Base-by-base conservation (phyloP, 2,888 invertebrate genomes). In the Nasonovia ribisnigri region DNA sequence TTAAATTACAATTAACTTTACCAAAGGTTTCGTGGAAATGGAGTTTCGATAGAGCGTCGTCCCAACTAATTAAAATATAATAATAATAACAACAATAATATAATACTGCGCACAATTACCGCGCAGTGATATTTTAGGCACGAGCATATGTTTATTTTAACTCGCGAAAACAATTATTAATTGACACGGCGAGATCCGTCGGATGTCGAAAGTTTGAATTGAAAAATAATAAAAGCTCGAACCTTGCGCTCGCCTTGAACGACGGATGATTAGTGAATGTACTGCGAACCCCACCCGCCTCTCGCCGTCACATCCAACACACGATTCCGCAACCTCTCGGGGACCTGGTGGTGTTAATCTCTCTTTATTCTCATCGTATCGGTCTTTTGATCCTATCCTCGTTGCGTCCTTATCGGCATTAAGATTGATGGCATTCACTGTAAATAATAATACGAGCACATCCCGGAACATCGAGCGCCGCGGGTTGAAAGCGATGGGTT, bases 371-470 rank as follows among this genome's bases (percentile, higher is more conserved):
- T 87, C 26, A 13, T 86, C 24, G 46, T 67, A 87, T 48, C 87
- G 91, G 29, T 46, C 86, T 36, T n/a, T 24, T 46, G 91, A 92
- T 92, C 67, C n/a, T 42, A 36, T 87, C 48, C 36, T 26, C 51
- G 24, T 36, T 54, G 77, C 0, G 54, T 60, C 86, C 92, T 92
- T 88, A 67, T 92, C 84, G 60, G 86, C 43, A 86, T 88, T 92
- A 77, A 92, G 92, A 92, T 92, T 92, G 88, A 92, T 92, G 92
- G 88, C 29, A 77, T 77, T 77, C 77, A 36, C 77, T 36, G 77
- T 77, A 77, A 77, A 36, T 77, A 77, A 77, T 77, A 46, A 29
- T 86, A 43, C 36, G 77, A 36, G 77, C 20, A 77, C 77, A 13
- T 4, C 48, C n/a, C n/a, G n/a, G n/a, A n/a, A n/a, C n/a, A n/a